Conservation (phyloP, 2,797 vertebrate species). For the Macrochelys suwanniensis region DNA sequence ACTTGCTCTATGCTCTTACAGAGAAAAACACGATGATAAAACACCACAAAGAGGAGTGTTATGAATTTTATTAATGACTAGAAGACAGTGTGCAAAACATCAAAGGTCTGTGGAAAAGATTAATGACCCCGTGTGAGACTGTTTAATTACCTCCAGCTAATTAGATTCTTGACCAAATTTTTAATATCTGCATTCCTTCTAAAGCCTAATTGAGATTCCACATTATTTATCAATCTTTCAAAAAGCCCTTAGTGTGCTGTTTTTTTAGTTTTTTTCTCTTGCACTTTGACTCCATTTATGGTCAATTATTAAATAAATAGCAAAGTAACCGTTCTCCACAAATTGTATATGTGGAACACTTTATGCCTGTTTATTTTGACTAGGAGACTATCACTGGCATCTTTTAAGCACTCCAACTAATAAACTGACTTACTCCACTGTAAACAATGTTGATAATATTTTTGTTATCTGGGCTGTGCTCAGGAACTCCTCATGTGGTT, state of each 20-base stretch:
- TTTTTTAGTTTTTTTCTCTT: slow-evolving; percentile 84
- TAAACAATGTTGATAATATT: slow-evolving; percentile 88
- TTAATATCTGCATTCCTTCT: slow-evolving; percentile 99
- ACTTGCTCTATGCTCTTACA: slow-evolving; percentile 92
- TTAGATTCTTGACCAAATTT: slow-evolving; percentile 99
- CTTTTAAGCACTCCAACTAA: slow-evolving; percentile 88
- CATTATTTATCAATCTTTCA: slow-evolving; percentile 99
- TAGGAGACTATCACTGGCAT: slow-evolving; percentile 86
- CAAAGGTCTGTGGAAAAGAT: slow-evolving; percentile 99
- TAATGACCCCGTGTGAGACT: slow-evolving; percentile 99
- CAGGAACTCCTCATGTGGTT: slow-evolving; percentile 84
- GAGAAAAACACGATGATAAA: slow-evolving; percentile 92
- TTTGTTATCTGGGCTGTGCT: slow-evolving; percentile 90
- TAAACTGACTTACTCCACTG: slow-evolving; percentile 87
- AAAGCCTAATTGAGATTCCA: slow-evolving; percentile 99
- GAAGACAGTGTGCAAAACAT: slow-evolving; percentile 99
- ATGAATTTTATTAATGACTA: slow-evolving; percentile 99
- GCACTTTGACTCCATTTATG: slow-evolving; percentile 89
- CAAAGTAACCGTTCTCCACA: slow-evolving; percentile 83
- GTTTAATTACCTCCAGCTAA: slow-evolving; percentile 99
- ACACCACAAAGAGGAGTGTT: slow-evolving; percentile 98
- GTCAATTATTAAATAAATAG: slow-evolving; percentile 90
- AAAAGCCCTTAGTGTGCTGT: slow-evolving; percentile 87
- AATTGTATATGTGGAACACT: slow-evolving; percentile 79
- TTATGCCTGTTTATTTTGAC: slow-evolving; percentile 89